Percentiles rank a stretch among this genome's conserved stretches.
phyloP scores from a whole-genome alignment of 2,113 vertebrate genomes.

The Hippoglossus stenolepis region DNA sequence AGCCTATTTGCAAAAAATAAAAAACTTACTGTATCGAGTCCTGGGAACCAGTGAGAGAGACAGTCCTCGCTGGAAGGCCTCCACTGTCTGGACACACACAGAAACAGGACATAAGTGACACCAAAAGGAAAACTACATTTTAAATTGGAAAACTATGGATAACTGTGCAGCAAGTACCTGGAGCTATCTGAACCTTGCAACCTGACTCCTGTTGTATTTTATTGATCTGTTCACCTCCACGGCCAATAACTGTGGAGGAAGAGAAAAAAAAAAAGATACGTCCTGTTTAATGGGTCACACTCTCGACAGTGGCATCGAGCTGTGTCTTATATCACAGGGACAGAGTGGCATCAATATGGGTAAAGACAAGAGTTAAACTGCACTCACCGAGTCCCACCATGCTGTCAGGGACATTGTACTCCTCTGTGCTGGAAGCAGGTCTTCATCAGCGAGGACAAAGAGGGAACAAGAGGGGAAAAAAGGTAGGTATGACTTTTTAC shows the following conservation, averaged over 20 bases:
- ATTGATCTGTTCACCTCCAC: conserved; percentile 54
- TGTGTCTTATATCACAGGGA: neutral
- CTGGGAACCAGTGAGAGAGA: conserved; percentile 38
- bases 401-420: conserved; percentile 60
- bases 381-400: conserved; percentile 66
- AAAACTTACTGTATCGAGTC: conserved; percentile 42
- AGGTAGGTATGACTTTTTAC: neutral
- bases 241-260: conserved; percentile 43
- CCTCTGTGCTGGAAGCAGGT: conserved; percentile 38
- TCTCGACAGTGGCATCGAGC: no score
- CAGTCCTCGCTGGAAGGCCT: conserved; percentile 45
- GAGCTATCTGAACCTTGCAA: conserved; percentile 54
- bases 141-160: neutral
- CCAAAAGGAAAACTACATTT: neutral
- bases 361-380: neutral
- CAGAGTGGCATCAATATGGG: neutral
- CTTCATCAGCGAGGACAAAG: conserved; percentile 21
- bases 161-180: conserved; percentile 26
- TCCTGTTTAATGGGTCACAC: neutral
- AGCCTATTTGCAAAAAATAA: neutral
- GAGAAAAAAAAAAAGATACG: neutral
- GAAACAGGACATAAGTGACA: neutral
- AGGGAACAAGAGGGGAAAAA: neutral
- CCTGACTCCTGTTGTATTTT: conserved; percentile 52
- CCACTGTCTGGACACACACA: conserved; percentile 49